Conservation (phyloP, 2,797 vertebrate genomes). For the Mus caroli region DNA sequence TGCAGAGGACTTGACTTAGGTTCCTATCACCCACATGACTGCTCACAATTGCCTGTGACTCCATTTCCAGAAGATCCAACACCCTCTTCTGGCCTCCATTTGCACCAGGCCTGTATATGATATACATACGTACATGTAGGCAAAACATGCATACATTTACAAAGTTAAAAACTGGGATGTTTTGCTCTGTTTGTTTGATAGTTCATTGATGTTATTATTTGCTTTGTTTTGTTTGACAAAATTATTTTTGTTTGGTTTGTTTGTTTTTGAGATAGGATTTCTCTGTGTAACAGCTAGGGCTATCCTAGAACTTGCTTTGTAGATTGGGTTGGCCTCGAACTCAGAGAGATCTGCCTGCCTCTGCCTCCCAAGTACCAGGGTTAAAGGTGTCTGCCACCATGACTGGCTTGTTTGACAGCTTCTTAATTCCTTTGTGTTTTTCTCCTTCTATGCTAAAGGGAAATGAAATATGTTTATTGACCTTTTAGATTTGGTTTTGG, state of each 20-base stretch:
- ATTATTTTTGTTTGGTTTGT: neutral
- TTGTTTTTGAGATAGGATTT: neutral
- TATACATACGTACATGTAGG: neutral
- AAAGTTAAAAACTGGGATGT: neutral
- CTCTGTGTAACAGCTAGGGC: neutral
- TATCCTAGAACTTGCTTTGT: neutral
- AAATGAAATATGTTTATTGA: slow-evolving; percentile 46
- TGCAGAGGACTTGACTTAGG: neutral
- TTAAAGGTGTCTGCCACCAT: neutral
- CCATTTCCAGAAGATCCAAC: neutral
- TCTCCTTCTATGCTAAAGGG: slow-evolving; percentile 22
- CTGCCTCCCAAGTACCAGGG: neutral
- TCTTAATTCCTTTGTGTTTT: slow-evolving; percentile 14
- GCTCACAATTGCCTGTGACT: neutral
- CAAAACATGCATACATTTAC: neutral
- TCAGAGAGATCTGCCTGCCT: neutral
- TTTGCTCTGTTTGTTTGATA: slow-evolving; percentile 28
- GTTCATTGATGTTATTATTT: slow-evolving; percentile 33
- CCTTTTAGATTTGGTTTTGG: slow-evolving; percentile 33
- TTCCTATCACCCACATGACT: neutral
- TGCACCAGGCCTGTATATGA: neutral
- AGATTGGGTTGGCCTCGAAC: neutral
- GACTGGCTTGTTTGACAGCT: neutral
- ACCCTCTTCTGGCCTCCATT: neutral
- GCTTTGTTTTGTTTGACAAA: neutral